Percentiles rank a stretch among this genome's conserved stretches.
phyloP scores from a whole-genome alignment of 2,113 vertebrate genomes.

The Trinectes maculatus region DNA sequence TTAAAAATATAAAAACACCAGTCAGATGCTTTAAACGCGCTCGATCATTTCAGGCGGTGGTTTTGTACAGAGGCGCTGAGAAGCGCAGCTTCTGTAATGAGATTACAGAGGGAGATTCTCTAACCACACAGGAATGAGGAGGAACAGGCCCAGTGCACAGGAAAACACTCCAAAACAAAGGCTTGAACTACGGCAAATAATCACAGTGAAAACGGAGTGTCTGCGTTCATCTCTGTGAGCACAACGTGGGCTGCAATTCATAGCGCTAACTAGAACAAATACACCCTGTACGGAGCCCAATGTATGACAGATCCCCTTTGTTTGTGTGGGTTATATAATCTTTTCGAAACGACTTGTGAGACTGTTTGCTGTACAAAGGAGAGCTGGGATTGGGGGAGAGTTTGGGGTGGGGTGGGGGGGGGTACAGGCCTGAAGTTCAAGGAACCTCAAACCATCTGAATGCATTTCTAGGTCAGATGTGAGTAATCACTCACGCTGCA shows the following conservation, averaged over 20 bases:
- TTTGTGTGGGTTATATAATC: slow-evolving; percentile 56
- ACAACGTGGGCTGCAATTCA: slow-evolving; percentile 7
- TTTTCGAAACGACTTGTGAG: slow-evolving; percentile 32
- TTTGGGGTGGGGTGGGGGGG: background rate
- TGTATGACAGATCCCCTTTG: slow-evolving; percentile 55
- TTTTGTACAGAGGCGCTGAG: background rate
- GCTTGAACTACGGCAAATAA: slow-evolving; percentile 34
- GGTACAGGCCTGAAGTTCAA: slow-evolving; percentile 3
- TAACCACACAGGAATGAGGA: slow-evolving; percentile 45
- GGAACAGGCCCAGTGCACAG: slow-evolving; percentile 34
- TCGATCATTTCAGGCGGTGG: background rate
- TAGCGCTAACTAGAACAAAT: slow-evolving; percentile 44
- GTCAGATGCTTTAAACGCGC: background rate
- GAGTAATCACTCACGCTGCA: slow-evolving; percentile 31
- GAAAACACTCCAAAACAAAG: slow-evolving; percentile 54
- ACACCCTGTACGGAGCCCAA: slow-evolving; percentile 29
- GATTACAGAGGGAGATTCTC: slow-evolving; percentile 13
- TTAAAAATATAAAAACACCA: too few relatives aligned
- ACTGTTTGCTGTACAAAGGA: slow-evolving; percentile 25
- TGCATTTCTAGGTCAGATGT: slow-evolving; percentile 16
- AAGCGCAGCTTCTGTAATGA: slow-evolving; percentile 32
- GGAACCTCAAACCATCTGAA: slow-evolving; percentile 5
- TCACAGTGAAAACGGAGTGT: slow-evolving; percentile 38
- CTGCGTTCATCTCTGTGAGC: background rate
- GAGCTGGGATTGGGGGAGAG: background rate